Conservation (phyloP, 2,797 vertebrate species). For the Notamacropus eugenii region DNA sequence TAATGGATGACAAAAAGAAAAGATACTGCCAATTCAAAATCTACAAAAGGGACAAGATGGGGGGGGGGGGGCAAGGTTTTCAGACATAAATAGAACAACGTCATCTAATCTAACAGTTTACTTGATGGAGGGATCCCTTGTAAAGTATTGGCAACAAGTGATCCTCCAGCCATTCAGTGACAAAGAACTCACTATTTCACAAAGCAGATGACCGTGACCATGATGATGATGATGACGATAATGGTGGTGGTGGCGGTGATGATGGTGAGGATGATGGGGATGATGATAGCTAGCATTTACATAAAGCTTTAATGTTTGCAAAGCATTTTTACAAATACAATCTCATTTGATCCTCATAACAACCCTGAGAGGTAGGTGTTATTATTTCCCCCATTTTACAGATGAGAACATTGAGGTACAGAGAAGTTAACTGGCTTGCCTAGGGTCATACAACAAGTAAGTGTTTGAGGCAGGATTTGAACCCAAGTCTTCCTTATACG, state of each 20-base stretch:
- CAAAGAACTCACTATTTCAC: not conserved
- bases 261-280: no score
- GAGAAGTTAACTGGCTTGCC: not conserved
- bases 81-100: not conserved
- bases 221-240: no score
- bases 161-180: not conserved
- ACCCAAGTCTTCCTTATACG: not conserved
- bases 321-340: not conserved
- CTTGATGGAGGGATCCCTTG: not conserved
- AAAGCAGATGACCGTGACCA: not conserved
- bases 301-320: not conserved
- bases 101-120: not conserved
- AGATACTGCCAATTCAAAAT: not conserved
- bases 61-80: not conserved
- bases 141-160: not conserved
- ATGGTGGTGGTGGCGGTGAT: no score
- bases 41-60: not conserved
- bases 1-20: not conserved
- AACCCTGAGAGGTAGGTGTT: no score
- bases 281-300: not conserved
- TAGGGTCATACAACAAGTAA: not conserved
- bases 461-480: not conserved
- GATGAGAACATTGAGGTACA: not conserved
- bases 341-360: not conserved
- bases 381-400: not conserved